Base-by-base conservation (phyloP, 2,113 vertebrate species). In the Mus spicilegus region DNA sequence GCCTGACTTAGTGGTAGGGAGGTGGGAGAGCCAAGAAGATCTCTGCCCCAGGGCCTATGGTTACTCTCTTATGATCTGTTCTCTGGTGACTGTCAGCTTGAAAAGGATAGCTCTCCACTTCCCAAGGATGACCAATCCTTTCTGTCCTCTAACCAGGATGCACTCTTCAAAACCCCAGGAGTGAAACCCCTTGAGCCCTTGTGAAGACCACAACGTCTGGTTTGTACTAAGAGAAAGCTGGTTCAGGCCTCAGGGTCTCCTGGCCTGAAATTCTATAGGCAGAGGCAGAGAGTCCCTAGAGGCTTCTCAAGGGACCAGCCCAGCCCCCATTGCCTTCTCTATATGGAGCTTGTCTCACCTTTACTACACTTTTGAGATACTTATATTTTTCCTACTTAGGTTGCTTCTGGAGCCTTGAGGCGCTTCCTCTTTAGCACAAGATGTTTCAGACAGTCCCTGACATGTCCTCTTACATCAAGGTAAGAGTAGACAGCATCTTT, bases 361-460 rank as follows among this genome's bases (percentile, higher is more conserved):
- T 17, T 14, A 20, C 12, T 51, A 73, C 28, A 26, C 78, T 49
- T 9, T 28, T 1, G 1, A 26, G 72, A 97, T 72, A 97, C 90
- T 36, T 42, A 89, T 11, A 19, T 89, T 90, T 96, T 90, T 94
- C 75, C 85, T 39, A 13, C 67, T 72, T 97, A 98, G 98, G 98
- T 96, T 98, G 94, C 81, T 90, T 95, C 94, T 84, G 67, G 89
- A 39, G 97, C 97, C 94, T 98, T 97, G 92, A 76, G 5, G 92
- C 39, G n/a, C 36, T 94, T 96, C 14, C 93, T 94, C 97, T 93
- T 36, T 93, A 82, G 96, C 67, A 56, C 89, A 99, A 98, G 98
- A 99, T 99, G 99, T 99, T 99, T 99, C 99, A 99, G 98, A 99
- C 99, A 92, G 99, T 99, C 92, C 99, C 99, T 92, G 99, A 99